phyloP scores from a whole-genome alignment of 2,797 vertebrate species.

The Pyrocephalus nanus region DNA sequence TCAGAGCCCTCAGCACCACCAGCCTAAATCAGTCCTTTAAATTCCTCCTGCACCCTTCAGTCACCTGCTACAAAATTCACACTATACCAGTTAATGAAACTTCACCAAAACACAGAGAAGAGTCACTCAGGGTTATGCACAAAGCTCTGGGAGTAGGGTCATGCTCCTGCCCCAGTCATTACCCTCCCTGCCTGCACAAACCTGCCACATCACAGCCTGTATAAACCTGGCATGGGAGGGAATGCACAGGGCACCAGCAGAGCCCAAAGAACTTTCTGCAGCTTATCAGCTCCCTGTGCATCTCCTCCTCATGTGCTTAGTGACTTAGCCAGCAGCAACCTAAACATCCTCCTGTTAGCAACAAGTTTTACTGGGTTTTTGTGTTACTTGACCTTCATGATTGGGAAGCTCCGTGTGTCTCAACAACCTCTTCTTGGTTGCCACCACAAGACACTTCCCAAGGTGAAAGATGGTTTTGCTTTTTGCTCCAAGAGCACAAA shows the following conservation, averaged over 20 bases:
- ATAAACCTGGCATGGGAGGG: rapidly evolving
- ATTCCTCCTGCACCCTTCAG: background rate
- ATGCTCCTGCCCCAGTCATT: background rate
- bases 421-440: background rate
- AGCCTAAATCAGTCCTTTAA: background rate
- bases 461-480: background rate
- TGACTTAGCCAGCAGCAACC: background rate
- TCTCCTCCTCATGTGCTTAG: background rate
- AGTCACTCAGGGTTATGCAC: rapidly evolving
- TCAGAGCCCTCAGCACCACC: background rate
- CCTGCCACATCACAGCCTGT: background rate
- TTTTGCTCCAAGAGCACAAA: background rate
- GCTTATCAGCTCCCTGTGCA: background rate
- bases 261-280: background rate
- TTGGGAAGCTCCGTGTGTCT: rapidly evolving
- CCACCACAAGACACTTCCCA: rapidly evolving
- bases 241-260: background rate
- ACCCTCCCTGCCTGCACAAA: background rate
- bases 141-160: background rate
- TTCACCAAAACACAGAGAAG: background rate
- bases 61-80: background rate
- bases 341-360: background rate
- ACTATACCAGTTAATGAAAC: background rate
- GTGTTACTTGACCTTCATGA: background rate
- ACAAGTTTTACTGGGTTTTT: background rate